Base-by-base conservation (phyloP, 1,140 invertebrate species). In the Bombus waltoni region DNA sequence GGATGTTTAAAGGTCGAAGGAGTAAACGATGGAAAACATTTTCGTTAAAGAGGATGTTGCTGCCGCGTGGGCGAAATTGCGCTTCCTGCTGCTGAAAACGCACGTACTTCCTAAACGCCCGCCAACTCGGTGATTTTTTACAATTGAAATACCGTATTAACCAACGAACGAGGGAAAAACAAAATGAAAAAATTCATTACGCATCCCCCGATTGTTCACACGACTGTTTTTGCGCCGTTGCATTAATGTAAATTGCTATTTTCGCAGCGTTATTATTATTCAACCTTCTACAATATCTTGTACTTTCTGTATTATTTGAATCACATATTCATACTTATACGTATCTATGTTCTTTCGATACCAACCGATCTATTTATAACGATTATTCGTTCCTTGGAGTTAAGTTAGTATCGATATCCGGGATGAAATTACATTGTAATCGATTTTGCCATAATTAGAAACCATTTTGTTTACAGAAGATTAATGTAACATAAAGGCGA, bases 1-100 rank as follows among this genome's bases (percentile, higher is more conserved):
- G 42, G 38, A 88, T 75, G 18, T 47, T 35, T 13, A 85, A 89
- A 89, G 87, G 87, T 86, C 70, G 62, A 79, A 86, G 78, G 78
- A 88, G 28, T 44, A 66, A 40, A 32, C 25, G 62, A 11, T 59
- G 73, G 32, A 22, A 75, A 75, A 53, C 65, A 44, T 4, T 84
- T 57, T 35, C 75, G 81, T 22, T 71, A 79, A 84, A 79, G 75
- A 77, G 65, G 75, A 79, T 79, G 47, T 57, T 28, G 44, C 15
- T 28, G 11, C 11, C 28, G n/a, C 28, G 86, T 87, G 38, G 81
- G 76, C 70, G 76, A 38, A 35, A 59, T 84, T 38, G 40, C 65
- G 66, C 47, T 84, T 84, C 75, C 75, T 66, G 57, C 15, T 35
- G 35, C 18, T 42, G 35, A 3, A 83, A 78, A 68, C 53, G 40